These are phyloP conservation scores for Yponomeuta malinellus DNA, from an alignment of 2,888 invertebrate species.

Conservation along the genomic window DNA sequence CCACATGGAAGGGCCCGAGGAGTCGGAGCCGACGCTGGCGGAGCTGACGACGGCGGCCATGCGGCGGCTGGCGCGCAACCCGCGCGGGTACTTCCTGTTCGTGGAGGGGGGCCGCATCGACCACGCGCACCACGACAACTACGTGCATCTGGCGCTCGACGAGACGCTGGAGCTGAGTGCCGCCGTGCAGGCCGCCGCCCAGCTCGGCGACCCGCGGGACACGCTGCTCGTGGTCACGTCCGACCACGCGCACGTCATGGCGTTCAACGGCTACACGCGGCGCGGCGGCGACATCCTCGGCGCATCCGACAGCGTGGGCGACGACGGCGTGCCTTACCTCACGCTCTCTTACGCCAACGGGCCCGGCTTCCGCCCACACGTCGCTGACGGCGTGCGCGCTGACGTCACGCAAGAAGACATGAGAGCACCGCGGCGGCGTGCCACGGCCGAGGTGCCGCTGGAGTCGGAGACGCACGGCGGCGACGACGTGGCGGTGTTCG, in stretches of 20 bases:
- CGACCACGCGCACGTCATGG: constrained; percentile 85
- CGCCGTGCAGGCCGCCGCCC: constrained; percentile 69
- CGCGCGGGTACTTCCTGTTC: constrained; percentile 85
- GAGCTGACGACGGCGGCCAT: constrained; percentile 78
- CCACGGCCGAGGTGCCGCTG: constrained; percentile 77
- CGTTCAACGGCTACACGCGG: constrained; percentile 79
- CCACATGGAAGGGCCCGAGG: constrained; percentile 64
- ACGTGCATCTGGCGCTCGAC: constrained; percentile 70
- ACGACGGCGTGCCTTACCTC: constrained; percentile 63
- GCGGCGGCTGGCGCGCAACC: constrained; percentile 76
- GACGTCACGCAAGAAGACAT: neutral
- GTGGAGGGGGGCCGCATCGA: constrained; percentile 83
- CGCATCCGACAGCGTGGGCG: constrained; percentile 39
- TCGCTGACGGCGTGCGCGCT: constrained; percentile 34
- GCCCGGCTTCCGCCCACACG: constrained; percentile 55
- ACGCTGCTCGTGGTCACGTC: constrained; percentile 86
- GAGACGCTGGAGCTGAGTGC: constrained; percentile 80
- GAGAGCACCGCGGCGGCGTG: constrained; percentile 27
- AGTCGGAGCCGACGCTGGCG: constrained; percentile 77
- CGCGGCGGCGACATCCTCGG: constrained; percentile 55
- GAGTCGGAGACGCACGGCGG: constrained; percentile 82
- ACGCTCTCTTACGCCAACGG: constrained; percentile 79
- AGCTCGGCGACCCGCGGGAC: constrained; percentile 68
- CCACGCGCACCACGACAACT: constrained; percentile 68
- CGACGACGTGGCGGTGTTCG: constrained; percentile 86